Evolutionary conservation across 2,888 invertebrate species (phyloP).

Genomic region (Apotomis turbidana): DNA sequence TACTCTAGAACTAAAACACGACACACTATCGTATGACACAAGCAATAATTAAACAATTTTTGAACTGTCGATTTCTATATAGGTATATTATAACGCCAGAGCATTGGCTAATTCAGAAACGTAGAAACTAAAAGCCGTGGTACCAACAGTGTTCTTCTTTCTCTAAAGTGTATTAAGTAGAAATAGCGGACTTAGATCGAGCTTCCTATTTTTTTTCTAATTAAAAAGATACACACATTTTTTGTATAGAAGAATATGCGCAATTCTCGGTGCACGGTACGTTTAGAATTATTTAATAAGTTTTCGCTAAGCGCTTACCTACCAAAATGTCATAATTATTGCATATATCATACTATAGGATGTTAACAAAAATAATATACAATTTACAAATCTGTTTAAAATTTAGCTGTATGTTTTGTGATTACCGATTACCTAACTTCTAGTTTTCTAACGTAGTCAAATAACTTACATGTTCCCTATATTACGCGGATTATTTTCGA

Average conservation of each 20-base stretch:
- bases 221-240: too few species aligned
- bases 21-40: conserved; percentile 31
- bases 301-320: neutral
- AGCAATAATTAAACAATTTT: conserved; percentile 1
- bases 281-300: too few species aligned
- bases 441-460: neutral
- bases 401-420: neutral
- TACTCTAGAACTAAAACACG: conserved; percentile 22
- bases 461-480: conserved; percentile 1
- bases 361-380: conserved; percentile 3
- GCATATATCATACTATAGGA: conserved; percentile 16
- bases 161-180: too few species aligned
- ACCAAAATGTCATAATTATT: neutral
- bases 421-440: conserved; percentile 3
- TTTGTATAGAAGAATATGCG: too few species aligned
- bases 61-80: neutral
- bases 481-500: neutral
- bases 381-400: conserved; percentile 1
- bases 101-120: too few species aligned
- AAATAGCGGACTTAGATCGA: too few species aligned
- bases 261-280: too few species aligned
- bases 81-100: too few species aligned
- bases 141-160: too few species aligned
- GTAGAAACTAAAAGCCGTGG: too few species aligned
- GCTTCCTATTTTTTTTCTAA: too few species aligned